Evolutionary conservation across 2,888 invertebrate species (phyloP).

Genomic region (Chymomyza procnemis): DNA sequence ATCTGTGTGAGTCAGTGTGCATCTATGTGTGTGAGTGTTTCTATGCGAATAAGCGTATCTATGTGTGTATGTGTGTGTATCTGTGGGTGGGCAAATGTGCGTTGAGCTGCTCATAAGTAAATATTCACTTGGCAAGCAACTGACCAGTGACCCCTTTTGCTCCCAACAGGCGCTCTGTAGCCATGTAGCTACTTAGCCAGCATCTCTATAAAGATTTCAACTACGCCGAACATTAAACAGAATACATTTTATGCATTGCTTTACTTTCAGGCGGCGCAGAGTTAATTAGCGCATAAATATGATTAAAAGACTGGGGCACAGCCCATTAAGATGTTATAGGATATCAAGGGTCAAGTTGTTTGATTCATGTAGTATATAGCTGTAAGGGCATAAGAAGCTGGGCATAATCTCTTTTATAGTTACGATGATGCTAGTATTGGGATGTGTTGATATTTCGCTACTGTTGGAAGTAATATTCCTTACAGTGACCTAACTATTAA

Average conservation of each 20-base stretch:
- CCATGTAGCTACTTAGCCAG: not conserved
- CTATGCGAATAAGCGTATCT: too few relatives aligned
- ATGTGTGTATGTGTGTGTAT: not conserved
- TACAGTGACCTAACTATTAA: too few relatives aligned
- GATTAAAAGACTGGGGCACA: not conserved
- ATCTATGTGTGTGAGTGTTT: not conserved
- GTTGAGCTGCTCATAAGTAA: constrained; percentile 14
- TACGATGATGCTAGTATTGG: too few relatives aligned
- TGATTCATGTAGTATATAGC: too few relatives aligned
- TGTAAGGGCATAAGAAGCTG: too few relatives aligned
- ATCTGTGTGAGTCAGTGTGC: too few relatives aligned
- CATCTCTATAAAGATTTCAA: not conserved
- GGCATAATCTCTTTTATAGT: too few relatives aligned
- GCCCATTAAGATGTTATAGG: too few relatives aligned
- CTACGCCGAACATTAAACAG: not conserved
- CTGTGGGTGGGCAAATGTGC: not conserved
- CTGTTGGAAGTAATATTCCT: too few relatives aligned
- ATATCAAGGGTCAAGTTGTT: too few relatives aligned
- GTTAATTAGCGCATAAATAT: not conserved
- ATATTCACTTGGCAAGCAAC: constrained; percentile 32
- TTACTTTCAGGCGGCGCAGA: not conserved
- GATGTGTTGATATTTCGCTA: too few relatives aligned
- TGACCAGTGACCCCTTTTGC: not conserved
- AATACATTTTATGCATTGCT: not conserved
- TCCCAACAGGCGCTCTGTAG: not conserved